phyloP scores from a whole-genome alignment of 2,888 invertebrate genomes.

The Drosophila prolongata region DNA sequence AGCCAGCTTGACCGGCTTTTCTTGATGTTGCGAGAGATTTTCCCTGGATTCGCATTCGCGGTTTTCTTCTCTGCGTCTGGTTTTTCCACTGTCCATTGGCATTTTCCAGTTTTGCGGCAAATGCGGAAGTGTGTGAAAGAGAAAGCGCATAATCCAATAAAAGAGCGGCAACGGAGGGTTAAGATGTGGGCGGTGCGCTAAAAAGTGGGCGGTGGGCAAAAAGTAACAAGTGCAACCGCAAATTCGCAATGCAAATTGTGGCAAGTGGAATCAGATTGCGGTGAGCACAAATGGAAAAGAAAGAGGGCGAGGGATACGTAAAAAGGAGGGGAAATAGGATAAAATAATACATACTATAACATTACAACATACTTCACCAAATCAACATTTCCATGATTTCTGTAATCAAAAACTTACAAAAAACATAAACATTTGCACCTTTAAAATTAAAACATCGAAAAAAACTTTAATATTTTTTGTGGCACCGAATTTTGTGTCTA shows the following conservation, averaged over 20 bases:
- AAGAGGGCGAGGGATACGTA: not conserved
- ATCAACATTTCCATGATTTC: too few relatives aligned
- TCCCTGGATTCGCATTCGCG: slow-evolving; percentile 50
- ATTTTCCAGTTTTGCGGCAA: slow-evolving; percentile 45
- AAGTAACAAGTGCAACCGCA: slow-evolving; percentile 67
- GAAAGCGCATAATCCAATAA: slow-evolving; percentile 77
- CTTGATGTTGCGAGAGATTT: slow-evolving; percentile 44
- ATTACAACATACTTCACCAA: too few relatives aligned
- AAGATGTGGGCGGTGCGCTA: not conserved
- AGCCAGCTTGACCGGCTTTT: slow-evolving; percentile 67
- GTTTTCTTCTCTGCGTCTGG: slow-evolving; percentile 60
- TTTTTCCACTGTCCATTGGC: slow-evolving; percentile 60
- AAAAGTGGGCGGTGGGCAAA: slow-evolving; percentile 19
- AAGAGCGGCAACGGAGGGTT: slow-evolving; percentile 1
- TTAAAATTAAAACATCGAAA: too few relatives aligned
- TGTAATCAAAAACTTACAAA: too few relatives aligned
- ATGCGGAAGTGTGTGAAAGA: slow-evolving; percentile 78
- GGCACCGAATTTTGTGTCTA: too few relatives aligned
- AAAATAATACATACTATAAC: too few relatives aligned
- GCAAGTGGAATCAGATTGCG: slow-evolving; percentile 50
- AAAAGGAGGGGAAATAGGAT: not conserved
- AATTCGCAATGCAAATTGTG: slow-evolving; percentile 50
- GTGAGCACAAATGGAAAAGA: slow-evolving; percentile 1
- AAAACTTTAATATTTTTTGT: too few relatives aligned
- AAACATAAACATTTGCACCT: too few relatives aligned